Evolutionary conservation across 2,888 invertebrate species (phyloP), one percentile per base, ranked within the genome.

Genomic region (Yponomeuta cagnagella): DNA sequence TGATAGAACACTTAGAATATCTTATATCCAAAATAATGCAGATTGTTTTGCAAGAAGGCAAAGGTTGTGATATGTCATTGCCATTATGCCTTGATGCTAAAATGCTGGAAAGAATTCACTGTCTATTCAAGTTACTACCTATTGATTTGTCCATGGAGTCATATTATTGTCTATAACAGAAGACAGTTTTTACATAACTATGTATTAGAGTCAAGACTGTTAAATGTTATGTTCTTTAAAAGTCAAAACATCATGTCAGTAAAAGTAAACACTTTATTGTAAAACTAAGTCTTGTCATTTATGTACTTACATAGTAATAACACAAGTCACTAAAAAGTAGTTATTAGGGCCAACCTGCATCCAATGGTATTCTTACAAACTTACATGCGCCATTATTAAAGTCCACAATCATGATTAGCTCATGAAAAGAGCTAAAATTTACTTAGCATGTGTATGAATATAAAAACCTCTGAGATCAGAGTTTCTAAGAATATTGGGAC

Each of bases 1-100:
- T 88, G 78, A 82, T 74, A 8, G n/a, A 8, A 43, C 1, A 43
- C 43, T 8, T 43, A 43, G 43, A 52, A 37, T 30, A 1, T 15
- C 1, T 2, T 6, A 37, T 33, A 5, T 63, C 4, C n/a, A 63
- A 15, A 63, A 1, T 63, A 63, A 63, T 23, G 43, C 15, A 15
- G 68, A 12, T 43, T 15, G 12, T 68, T 68, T 4, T 12, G 15
- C 5, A 68, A 43, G 23, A 15, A 33, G 33, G 33, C 33, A 33
- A 68, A 43, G 23, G 37, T n/a, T 37, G 68, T 33, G 5, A 4
- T 33, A 15, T 4, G 23, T 23, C 23, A 43, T 33, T 12, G 31
- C 3, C 10, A 43, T 15, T 1, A 10, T 15, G 43, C 5, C 68
- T n/a, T n/a, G 15, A 43, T 43, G 8, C 43, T 8, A 8, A 43